A percentile compares a stretch with the other conserved stretches of the same genome.
Conservation (phyloP, 2,797 vertebrate species). For the Coregonus suidteri region DNA sequence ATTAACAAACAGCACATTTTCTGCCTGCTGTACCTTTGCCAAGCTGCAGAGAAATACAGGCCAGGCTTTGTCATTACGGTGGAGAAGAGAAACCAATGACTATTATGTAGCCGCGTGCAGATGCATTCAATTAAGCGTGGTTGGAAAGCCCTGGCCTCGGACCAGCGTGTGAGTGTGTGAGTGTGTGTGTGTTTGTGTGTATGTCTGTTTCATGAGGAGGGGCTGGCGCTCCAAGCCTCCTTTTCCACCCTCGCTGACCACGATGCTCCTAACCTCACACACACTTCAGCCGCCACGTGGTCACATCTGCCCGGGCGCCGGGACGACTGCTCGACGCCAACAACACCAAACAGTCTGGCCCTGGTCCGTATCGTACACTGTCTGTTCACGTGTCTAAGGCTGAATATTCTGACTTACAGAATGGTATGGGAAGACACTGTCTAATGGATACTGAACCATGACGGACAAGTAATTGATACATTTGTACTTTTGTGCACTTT, state of each 20-base stretch:
- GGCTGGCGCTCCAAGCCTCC: constrained; percentile 22
- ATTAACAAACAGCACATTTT: constrained; percentile 40
- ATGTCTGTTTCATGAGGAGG: constrained; percentile 63
- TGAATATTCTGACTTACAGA: background rate
- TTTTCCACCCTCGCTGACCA: too few relatives aligned
- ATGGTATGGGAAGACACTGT: background rate
- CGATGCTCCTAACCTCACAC: constrained; percentile 43
- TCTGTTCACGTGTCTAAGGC: constrained; percentile 19
- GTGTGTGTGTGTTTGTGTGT: too few relatives aligned
- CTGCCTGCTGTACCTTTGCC: constrained; percentile 16
- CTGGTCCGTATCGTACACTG: constrained; percentile 27
- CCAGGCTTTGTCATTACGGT: constrained; percentile 63
- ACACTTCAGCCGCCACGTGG: constrained; percentile 10
- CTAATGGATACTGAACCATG: background rate
- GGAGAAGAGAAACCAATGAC: constrained; percentile 69
- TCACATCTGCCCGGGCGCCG: constrained; percentile 48
- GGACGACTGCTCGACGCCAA: constrained; percentile 42
- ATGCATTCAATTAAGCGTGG: constrained; percentile 87
- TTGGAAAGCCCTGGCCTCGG: constrained; percentile 76
- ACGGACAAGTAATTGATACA: too few relatives aligned
- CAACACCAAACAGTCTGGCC: constrained; percentile 31
- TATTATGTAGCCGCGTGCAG: constrained; percentile 81
- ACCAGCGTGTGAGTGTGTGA: constrained; percentile 51
- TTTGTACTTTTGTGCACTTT: too few relatives aligned
- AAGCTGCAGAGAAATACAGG: constrained; percentile 47